phyloP scores from a whole-genome alignment of 1,140 invertebrate species.

The Aphelenchoides besseyi region DNA sequence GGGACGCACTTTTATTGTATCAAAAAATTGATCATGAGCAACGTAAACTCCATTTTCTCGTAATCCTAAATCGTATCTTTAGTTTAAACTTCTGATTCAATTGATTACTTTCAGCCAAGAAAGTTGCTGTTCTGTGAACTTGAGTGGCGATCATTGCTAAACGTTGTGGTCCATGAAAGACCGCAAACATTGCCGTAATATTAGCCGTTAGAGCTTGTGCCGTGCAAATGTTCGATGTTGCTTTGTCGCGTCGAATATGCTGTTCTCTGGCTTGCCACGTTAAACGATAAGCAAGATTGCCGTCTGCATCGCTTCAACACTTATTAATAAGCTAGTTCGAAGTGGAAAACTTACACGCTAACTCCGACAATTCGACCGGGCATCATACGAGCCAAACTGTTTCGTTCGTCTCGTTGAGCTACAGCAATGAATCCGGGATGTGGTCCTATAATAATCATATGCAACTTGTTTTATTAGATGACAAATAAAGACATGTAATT shows the following conservation, averaged over 20 bases:
- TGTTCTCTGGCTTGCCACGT: constrained; percentile 96
- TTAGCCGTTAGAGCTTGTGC: constrained; percentile 95
- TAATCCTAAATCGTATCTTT: constrained; percentile 36
- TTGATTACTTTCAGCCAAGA: neutral
- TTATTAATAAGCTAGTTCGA: constrained; percentile 11
- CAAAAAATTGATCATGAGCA: constrained; percentile 78
- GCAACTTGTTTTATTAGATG: neutral
- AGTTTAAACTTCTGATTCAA: neutral
- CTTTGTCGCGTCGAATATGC: constrained; percentile 94
- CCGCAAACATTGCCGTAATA: constrained; percentile 83
- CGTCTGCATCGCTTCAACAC: constrained; percentile 75
- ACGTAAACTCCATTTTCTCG: constrained; percentile 24
- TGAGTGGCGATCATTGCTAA: constrained; percentile 73
- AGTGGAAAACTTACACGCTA: constrained; percentile 66
- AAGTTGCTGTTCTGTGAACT: neutral
- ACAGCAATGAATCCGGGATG: constrained; percentile 82
- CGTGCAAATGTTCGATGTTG: constrained; percentile 98
- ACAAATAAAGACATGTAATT: neutral
- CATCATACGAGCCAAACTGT: constrained; percentile 81
- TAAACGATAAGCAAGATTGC: constrained; percentile 82
- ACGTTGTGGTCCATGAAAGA: constrained; percentile 83
- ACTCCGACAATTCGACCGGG: constrained; percentile 96
- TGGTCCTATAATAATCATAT: no score
- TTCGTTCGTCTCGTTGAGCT: constrained; percentile 65
- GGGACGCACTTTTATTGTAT: constrained; percentile 78